phyloP scores from a whole-genome alignment of 1,140 invertebrate genomes.

The Philotrypesis tridentata region DNA sequence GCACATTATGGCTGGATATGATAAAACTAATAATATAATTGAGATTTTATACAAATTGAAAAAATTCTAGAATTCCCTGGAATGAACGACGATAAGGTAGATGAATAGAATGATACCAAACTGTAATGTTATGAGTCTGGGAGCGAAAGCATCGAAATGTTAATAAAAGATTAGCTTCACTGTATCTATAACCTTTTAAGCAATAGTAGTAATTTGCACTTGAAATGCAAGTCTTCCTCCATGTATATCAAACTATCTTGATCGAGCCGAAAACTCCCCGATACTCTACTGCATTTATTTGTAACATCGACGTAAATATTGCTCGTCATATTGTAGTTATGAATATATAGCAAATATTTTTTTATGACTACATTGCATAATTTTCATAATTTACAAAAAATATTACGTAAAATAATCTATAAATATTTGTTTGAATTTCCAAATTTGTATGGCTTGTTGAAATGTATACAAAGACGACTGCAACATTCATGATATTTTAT shows the following conservation, averaged over 20 bases:
- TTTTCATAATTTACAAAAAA: neutral
- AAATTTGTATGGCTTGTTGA: neutral
- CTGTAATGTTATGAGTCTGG: slow-evolving; percentile 11
- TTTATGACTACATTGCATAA: neutral
- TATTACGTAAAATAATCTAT: neutral
- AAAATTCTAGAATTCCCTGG: neutral
- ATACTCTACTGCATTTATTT: slow-evolving; percentile 24
- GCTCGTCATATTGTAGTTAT: neutral
- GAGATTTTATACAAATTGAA: neutral
- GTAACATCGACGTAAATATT: neutral
- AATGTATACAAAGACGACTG: too few relatives aligned
- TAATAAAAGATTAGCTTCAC: neutral
- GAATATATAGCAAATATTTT: neutral
- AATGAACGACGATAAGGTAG: neutral
- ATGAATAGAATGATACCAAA: slow-evolving; percentile 18
- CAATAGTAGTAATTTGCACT: slow-evolving; percentile 9
- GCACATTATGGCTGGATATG: too few relatives aligned
- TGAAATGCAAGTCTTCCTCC: slow-evolving; percentile 27
- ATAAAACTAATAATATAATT: neutral
- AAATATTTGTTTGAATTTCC: neutral
- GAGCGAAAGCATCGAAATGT: slow-evolving; percentile 6
- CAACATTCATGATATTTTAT: too few relatives aligned
- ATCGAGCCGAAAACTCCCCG: neutral
- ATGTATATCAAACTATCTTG: neutral
- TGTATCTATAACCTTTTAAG: neutral